A percentile compares a stretch with the other conserved stretches of the same genome.
Evolutionary conservation across 2,888 invertebrate genomes (phyloP).

Genomic region (Bursaphelenchus okinawaensis): DNA sequence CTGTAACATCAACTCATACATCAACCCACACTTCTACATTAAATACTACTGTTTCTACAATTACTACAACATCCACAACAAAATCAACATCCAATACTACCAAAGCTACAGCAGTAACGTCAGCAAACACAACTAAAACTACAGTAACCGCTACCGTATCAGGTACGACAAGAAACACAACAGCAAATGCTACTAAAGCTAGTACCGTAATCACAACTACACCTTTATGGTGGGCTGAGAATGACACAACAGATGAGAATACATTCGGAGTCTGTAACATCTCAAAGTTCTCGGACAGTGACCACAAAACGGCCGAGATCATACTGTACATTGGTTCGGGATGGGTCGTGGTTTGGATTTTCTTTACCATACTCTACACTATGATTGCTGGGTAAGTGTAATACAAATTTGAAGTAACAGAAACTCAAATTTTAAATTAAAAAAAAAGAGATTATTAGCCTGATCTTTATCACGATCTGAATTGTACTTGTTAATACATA

Average conservation of each 20-base stretch:
- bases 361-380: conserved; percentile 9
- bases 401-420: no score
- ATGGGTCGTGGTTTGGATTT: conserved; percentile 14
- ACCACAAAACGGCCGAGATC: conserved; percentile 8
- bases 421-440: no score
- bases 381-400: neutral
- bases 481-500: no score
- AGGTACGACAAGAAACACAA: neutral
- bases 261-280: conserved; percentile 16
- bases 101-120: neutral
- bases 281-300: neutral
- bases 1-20: neutral
- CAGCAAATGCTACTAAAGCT: neutral
- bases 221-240: neutral
- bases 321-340: conserved; percentile 12
- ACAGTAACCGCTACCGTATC: neutral
- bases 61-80: no score
- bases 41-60: neutral
- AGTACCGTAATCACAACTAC: neutral
- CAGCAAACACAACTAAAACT: neutral
- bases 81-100: neutral
- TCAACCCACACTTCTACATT: neutral
- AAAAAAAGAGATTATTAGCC: no score
- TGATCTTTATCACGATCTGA: no score
- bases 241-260: conserved; percentile 1